Base-by-base conservation (phyloP, 2,888 invertebrate species). In the Pachydiplax longipennis region DNA sequence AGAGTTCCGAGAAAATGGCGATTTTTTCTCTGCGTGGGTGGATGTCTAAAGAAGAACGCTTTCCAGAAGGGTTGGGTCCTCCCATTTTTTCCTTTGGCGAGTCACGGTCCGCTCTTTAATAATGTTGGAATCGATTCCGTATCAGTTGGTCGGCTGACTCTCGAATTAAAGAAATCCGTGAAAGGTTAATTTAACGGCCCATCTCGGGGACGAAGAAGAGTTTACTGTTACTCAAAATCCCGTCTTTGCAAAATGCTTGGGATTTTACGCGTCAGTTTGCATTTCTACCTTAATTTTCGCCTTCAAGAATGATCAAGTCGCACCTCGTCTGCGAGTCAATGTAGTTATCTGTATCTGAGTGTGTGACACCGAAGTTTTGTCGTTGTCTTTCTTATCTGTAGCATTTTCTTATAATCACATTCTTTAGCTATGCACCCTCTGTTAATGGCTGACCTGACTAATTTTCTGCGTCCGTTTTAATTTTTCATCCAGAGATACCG, bases 81-180 rank as follows among this genome's bases (percentile, higher is more conserved):
- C 25, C 18, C 53, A 83, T 83, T 53, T 83, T 53, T 48, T 48
- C 13, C 13, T 87, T 87, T 87, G 58, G 58, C 87, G 61, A 87
- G 87, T 87, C 87, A 87, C 87, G 87, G 87, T 35, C 25, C 61
- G 87, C 87, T 53, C 87, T 87, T 61, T 87, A 87, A 87, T 87
- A 87, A 87, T 65, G 61, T 37, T 61, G 61, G 31, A 65, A 87
- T 87, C 87, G 87, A 87, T 87, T 87, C 25, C 58, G 87, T 87
- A 87, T 87, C 87, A 87, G 87, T 87, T 61, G 58, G 87, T 37
- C 18, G 87, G 37, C 65, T 65, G 61, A 65, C 65, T 37, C 61
- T 12, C 65, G 25, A n/a, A 25, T n/a, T 65, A 65, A 65, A 65
- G 65, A 65, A 65, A n/a, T 3, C 25, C 25, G 5, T 25, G 65